phyloP scores from a whole-genome alignment of 2,888 invertebrate species.

The Trichopria drosophilae region DNA sequence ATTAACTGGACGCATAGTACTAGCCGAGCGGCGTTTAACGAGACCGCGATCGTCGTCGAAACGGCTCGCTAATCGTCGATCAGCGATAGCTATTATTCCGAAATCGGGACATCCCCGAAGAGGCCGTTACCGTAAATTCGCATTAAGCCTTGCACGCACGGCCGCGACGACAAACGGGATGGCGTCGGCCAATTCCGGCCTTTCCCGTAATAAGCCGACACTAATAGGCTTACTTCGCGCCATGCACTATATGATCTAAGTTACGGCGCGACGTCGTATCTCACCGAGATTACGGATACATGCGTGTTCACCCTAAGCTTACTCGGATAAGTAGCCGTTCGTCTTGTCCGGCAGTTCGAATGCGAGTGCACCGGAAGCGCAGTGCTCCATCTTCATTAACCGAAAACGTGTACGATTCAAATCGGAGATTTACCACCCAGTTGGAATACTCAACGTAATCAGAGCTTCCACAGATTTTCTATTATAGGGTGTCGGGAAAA shows the following conservation, averaged over 20 bases:
- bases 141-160: slow-evolving; percentile 42
- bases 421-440: too few relatives aligned
- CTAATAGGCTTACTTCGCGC: slow-evolving; percentile 47
- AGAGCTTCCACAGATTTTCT: too few relatives aligned
- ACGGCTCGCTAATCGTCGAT: slow-evolving; percentile 37
- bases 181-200: slow-evolving; percentile 31
- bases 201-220: slow-evolving; percentile 40
- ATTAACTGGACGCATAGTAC: slow-evolving; percentile 13
- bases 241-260: slow-evolving; percentile 35
- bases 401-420: too few relatives aligned
- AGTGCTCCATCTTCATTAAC: slow-evolving; percentile 1
- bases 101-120: slow-evolving; percentile 17
- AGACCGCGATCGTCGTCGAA: slow-evolving; percentile 24
- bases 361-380: slow-evolving; percentile 1
- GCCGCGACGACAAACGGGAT: slow-evolving; percentile 35
- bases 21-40: too few relatives aligned
- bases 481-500: too few relatives aligned
- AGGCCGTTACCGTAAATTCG: slow-evolving; percentile 45
- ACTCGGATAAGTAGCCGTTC: slow-evolving; percentile 35
- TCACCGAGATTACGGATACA: slow-evolving; percentile 39
- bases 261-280: slow-evolving; percentile 37
- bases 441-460: too few relatives aligned
- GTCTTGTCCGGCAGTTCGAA: slow-evolving; percentile 12
- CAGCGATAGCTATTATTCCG: slow-evolving; percentile 32
- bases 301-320: slow-evolving; percentile 37